phyloP scores from a whole-genome alignment of 2,113 vertebrate species.

The Anseranas semipalmata region DNA sequence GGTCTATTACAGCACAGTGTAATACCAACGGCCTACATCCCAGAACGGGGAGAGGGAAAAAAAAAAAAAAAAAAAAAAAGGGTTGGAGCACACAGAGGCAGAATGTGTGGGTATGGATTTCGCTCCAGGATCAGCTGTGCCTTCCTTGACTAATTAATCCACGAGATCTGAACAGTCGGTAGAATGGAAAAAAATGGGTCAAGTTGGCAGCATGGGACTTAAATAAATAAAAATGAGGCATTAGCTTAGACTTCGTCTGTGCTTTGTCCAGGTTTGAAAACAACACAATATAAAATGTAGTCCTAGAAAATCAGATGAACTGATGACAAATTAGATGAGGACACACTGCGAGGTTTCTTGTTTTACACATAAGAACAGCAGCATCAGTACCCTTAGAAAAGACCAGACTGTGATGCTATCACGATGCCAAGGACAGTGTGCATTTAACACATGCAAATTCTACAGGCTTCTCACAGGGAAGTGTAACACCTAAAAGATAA shows the following conservation, averaged over 20 bases:
- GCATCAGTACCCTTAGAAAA: not conserved
- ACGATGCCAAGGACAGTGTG: not conserved
- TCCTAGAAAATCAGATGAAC: not conserved
- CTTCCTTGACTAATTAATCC: conserved; percentile 64
- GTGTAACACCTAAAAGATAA: not conserved
- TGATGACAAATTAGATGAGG: not conserved
- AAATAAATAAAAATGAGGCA: conserved; percentile 52
- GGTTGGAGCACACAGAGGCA: conserved; percentile 4
- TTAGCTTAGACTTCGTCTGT: not conserved
- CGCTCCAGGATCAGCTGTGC: conserved; percentile 53
- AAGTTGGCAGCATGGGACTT: conserved; percentile 45
- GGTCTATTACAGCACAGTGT: conserved; percentile 46
- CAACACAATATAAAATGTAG: not conserved
- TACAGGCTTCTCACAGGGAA: not conserved
- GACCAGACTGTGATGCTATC: accelerated
- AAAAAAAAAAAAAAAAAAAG: not conserved
- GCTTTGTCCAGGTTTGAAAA: conserved; percentile 25
- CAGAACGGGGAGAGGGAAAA: not conserved
- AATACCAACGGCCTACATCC: not conserved
- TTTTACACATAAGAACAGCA: not conserved
- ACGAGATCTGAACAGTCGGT: conserved; percentile 43
- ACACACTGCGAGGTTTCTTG: accelerated
- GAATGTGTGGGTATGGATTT: conserved; percentile 46
- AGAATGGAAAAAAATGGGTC: conserved; percentile 61
- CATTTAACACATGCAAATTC: not conserved